Evolutionary conservation across 2,888 invertebrate species (phyloP), one percentile per base, ranked within the genome.

Genomic region (Dromius quadrimaculatus): DNA sequence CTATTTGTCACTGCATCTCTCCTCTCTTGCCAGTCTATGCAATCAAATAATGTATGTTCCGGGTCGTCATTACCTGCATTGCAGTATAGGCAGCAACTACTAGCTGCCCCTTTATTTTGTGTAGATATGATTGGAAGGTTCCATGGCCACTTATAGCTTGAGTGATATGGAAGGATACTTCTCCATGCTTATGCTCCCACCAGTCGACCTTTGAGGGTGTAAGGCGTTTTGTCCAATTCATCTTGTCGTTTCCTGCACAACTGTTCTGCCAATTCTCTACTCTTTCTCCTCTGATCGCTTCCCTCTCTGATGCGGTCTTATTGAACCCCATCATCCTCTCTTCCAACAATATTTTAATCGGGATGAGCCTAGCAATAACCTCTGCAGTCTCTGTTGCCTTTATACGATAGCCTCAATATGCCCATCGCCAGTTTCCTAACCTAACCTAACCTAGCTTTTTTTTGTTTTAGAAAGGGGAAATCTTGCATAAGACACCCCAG

Each of bases 121-220:
- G 15, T 1, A 57, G 38, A 19, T 72, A 71, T 0, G 41, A 9
- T 9, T 61, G 63, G 9, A 64, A 23, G 47, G 32, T 62, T 1
- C 71, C 64, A 22, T 73, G 65, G 1, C 70, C 71, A 9, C 66
- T 70, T 3, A 73, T 50, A 3, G 57, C 20, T 45, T 72, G 73
- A 1, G 71, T 71, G 3, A 65, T n/a, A 9, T 69, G 13, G 65
- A 68, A 72, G 28, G 66, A 45, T 4, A 69, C 15, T 6, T 71
- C n/a, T 28, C 64, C 57, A 32, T 43, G 45, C 5, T 57, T 28
- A 11, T 68, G 71, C 3, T n/a, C 22, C 2, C 45, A 3, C 72
- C 73, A 71, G 28, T 9, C 0, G 19, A 23, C 28, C 0, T 71
- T 59, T 36, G 61, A 4, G 8, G 63, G 62, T 5, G 71, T 68